Conservation (phyloP, 1,140 invertebrate species). For the Penaeus japonicus region DNA sequence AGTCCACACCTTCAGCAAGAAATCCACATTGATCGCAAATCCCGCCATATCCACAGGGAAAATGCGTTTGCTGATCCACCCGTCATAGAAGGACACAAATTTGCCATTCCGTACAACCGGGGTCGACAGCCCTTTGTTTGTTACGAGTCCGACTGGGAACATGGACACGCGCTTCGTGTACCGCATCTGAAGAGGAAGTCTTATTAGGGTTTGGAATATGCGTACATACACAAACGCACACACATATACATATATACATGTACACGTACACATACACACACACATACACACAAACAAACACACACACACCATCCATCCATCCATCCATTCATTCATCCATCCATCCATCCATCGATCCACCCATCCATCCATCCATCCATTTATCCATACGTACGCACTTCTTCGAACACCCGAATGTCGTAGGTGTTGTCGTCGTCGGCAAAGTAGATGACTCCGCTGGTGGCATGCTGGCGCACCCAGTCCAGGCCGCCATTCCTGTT, state of each 20-base stretch:
- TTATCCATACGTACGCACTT: not conserved
- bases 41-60: slow-evolving; percentile 89
- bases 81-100: slow-evolving; percentile 77
- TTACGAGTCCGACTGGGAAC: slow-evolving; percentile 81
- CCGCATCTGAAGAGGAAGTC: not conserved
- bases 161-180: slow-evolving; percentile 79
- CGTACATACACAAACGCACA: not conserved
- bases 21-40: slow-evolving; percentile 74
- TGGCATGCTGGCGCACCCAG: not conserved
- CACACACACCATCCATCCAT: not conserved
- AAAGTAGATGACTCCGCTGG: not conserved
- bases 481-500: not conserved
- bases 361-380: not conserved
- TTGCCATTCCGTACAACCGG: slow-evolving; percentile 72
- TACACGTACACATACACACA: not conserved
- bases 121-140: slow-evolving; percentile 71
- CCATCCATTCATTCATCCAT: not conserved
- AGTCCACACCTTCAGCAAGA: slow-evolving; percentile 62
- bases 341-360: not conserved
- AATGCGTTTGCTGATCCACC: slow-evolving; percentile 75
- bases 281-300: not conserved
- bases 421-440: not conserved
- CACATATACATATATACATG: not conserved
- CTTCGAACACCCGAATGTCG: not conserved
- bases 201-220: too few species aligned